Conservation (phyloP, 2,888 invertebrate genomes). For the Trachelus iudaicus region DNA sequence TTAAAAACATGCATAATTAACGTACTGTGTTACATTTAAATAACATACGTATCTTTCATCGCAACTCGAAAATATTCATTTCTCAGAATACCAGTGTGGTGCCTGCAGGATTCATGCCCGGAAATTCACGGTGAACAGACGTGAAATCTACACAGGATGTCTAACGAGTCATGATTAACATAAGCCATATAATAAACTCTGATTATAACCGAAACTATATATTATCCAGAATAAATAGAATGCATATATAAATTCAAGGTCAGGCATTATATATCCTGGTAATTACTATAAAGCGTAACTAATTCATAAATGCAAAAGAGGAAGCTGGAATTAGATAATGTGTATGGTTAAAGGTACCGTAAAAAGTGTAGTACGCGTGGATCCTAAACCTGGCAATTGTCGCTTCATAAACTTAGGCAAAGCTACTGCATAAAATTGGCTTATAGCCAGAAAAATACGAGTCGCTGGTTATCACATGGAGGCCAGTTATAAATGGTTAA, state of each 20-base stretch:
- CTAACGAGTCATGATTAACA: background rate
- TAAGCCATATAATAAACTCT: background rate
- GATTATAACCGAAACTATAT: background rate
- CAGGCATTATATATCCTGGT: background rate
- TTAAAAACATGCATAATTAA: background rate
- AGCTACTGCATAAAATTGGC: background rate
- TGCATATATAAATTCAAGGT: background rate
- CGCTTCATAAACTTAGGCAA: slow-evolving; percentile 26
- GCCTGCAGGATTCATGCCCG: background rate
- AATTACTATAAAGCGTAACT: background rate
- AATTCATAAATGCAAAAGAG: background rate
- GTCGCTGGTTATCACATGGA: background rate
- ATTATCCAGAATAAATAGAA: background rate
- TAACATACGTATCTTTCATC: background rate
- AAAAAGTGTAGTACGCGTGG: background rate
- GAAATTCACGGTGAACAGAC: background rate
- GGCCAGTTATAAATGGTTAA: background rate
- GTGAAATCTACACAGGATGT: background rate
- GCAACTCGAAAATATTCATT: background rate
- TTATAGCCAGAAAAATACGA: background rate
- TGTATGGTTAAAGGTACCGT: background rate
- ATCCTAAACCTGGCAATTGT: slow-evolving; percentile 20
- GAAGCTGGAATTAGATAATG: background rate
- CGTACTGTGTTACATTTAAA: background rate
- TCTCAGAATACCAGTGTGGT: background rate